Conservation (phyloP, 2,797 vertebrate genomes). For the Rhinoraja longicauda region DNA sequence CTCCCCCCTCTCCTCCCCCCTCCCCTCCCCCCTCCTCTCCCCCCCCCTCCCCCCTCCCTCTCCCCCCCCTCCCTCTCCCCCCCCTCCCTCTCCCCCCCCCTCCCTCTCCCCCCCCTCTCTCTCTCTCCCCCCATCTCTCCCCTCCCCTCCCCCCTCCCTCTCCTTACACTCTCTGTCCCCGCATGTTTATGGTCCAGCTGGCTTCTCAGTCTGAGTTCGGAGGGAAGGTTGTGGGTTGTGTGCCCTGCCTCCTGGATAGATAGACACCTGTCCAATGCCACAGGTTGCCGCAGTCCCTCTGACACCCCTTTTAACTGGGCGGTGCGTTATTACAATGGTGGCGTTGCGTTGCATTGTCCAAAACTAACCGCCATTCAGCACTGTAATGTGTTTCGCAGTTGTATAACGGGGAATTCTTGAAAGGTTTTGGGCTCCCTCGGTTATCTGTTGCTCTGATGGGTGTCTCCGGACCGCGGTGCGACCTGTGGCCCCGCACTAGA, state of each 20-base stretch:
- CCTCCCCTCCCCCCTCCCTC: background rate
- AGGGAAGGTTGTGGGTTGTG: too few relatives aligned
- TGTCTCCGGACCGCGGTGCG: background rate
- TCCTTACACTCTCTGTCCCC: too few relatives aligned
- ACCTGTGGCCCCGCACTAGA: background rate
- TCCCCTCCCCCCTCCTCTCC: background rate
- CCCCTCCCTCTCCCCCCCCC: too few relatives aligned
- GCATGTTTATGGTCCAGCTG: background rate
- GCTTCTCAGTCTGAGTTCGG: too few relatives aligned
- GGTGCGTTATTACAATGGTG: background rate
- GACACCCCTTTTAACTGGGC: background rate
- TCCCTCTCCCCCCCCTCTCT: too few relatives aligned
- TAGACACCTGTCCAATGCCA: background rate
- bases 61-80: too few relatives aligned
- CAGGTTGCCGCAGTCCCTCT: conserved; percentile 7
- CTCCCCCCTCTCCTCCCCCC: background rate
- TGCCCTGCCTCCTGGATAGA: background rate
- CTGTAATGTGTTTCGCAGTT: background rate
- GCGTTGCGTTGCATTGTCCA: background rate
- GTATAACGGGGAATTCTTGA: background rate
- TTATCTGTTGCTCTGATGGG: background rate
- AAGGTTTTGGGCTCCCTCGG: background rate
- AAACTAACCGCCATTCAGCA: background rate
- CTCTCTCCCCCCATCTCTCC: background rate
- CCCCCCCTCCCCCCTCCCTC: too few relatives aligned